These are phyloP conservation scores for Diarsia dahlii DNA, from an alignment of 2,888 invertebrate genomes.

Conservation along the genomic window DNA sequence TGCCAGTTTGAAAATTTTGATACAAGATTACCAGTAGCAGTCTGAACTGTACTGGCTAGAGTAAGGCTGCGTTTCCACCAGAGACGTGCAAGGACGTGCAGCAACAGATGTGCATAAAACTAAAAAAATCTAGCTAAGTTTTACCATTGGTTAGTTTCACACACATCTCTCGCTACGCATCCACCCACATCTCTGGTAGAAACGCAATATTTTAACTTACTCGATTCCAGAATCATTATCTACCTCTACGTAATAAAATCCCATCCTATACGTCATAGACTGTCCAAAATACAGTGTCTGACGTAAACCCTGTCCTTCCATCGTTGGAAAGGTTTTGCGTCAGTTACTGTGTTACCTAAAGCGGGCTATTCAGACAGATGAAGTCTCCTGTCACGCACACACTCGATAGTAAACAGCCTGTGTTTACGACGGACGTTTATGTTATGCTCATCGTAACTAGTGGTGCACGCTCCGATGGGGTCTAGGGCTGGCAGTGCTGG, in stretches of 20 bases:
- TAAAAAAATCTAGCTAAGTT: no score
- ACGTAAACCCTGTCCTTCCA: constrained; percentile 10
- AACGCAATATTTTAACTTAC: neutral
- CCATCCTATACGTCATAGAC: constrained; percentile 6
- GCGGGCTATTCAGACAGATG: constrained; percentile 31
- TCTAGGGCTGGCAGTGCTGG: constrained; percentile 36
- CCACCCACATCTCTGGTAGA: no score
- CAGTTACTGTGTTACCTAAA: neutral
- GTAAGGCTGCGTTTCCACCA: neutral
- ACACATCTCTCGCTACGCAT: no score
- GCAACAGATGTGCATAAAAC: no score
- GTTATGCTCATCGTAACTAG: constrained; percentile 45
- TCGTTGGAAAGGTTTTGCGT: constrained; percentile 4
- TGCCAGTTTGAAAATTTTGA: neutral
- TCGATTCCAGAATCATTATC: neutral
- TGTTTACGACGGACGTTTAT: constrained; percentile 50
- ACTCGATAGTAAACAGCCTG: constrained; percentile 35
- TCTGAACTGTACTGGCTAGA: no score
- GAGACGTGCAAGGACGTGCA: no score
- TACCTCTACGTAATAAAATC: neutral
- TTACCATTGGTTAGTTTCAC: no score
- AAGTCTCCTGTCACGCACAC: constrained; percentile 38
- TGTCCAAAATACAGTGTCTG: neutral
- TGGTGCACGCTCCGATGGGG: constrained; percentile 14
- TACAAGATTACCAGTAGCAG: neutral